These are phyloP conservation scores for Dendroctonus ponderosae DNA, from an alignment of 1,140 invertebrate species.

Conservation along the genomic window DNA sequence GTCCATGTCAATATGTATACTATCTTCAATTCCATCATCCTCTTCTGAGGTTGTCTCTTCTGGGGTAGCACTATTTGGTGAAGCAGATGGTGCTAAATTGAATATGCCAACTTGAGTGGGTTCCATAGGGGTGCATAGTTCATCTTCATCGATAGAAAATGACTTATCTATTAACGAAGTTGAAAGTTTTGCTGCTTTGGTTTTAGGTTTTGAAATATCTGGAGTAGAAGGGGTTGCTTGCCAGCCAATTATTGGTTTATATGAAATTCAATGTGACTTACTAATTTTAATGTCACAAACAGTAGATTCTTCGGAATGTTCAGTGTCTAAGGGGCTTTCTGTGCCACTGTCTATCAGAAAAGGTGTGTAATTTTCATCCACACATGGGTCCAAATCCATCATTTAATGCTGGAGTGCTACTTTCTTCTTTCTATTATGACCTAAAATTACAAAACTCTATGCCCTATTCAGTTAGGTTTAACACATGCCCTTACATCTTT, in stretches of 20 bases:
- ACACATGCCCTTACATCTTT: slow-evolving; percentile 35
- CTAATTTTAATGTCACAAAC: slow-evolving; percentile 37
- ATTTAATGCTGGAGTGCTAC: slow-evolving; percentile 30
- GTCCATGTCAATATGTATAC: slow-evolving; percentile 29
- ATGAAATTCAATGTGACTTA: slow-evolving; percentile 9
- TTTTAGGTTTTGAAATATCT: slow-evolving; percentile 20
- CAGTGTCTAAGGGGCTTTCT: slow-evolving; percentile 42
- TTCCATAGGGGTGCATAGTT: slow-evolving; percentile 39
- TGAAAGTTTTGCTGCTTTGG: slow-evolving; percentile 20
- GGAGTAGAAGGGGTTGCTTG: slow-evolving; percentile 12
- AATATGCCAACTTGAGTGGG: slow-evolving; percentile 34
- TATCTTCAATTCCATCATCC: slow-evolving; percentile 29
- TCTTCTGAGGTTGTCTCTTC: slow-evolving; percentile 31
- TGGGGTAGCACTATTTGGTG: slow-evolving; percentile 16
- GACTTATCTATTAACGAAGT: slow-evolving; percentile 42
- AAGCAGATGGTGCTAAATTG: slow-evolving; percentile 7
- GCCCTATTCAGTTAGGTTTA: slow-evolving; percentile 2
- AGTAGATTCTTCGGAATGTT: slow-evolving; percentile 39
- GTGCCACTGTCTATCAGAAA: slow-evolving; percentile 44
- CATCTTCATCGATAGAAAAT: slow-evolving; percentile 45
- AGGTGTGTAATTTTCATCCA: slow-evolving; percentile 42
- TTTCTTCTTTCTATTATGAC: slow-evolving; percentile 36
- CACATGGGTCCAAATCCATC: slow-evolving; percentile 39
- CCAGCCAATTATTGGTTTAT: neutral
- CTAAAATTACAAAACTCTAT: slow-evolving; percentile 19